Conservation (phyloP, 2,797 vertebrate species). For the Triplophysa yarkandensis region DNA sequence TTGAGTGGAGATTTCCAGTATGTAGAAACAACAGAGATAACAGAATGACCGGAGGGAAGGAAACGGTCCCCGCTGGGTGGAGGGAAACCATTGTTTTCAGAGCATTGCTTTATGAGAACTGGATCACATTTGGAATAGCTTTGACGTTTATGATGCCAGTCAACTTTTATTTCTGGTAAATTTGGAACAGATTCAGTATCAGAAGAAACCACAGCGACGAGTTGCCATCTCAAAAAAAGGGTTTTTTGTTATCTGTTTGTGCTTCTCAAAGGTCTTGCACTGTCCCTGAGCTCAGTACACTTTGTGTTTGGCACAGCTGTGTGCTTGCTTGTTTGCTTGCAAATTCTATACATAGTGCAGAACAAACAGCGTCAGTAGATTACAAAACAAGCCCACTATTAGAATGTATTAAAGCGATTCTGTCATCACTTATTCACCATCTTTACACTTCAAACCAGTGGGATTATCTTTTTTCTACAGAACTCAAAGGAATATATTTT, state of each 20-base stretch:
- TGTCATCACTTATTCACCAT: too few species aligned
- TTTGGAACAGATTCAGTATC: neutral
- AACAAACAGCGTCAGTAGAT: conserved; percentile 53
- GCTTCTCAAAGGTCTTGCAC: conserved; percentile 26
- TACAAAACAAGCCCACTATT: conserved; percentile 26
- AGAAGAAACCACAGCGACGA: too few species aligned
- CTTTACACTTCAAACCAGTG: too few species aligned
- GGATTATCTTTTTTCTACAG: too few species aligned
- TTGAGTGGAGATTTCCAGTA: conserved; percentile 31
- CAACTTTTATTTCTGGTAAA: conserved; percentile 3
- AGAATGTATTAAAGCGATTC: neutral
- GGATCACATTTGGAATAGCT: conserved; percentile 40
- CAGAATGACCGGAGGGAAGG: conserved; percentile 49
- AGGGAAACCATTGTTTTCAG: conserved; percentile 54
- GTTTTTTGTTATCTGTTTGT: conserved; percentile 16
- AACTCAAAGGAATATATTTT: too few species aligned
- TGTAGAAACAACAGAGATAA: conserved; percentile 45
- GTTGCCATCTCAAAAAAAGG: neutral
- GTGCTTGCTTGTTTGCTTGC: conserved; percentile 65
- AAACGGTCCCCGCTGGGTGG: conserved; percentile 49
- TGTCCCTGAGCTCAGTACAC: conserved; percentile 45
- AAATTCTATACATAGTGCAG: conserved; percentile 58
- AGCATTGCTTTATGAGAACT: conserved; percentile 28
- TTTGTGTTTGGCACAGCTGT: conserved; percentile 64
- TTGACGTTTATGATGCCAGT: conserved; percentile 23